These are phyloP conservation scores for Drosophila percnosoma DNA, from an alignment of 2,888 invertebrate species.

Conservation along the genomic window DNA sequence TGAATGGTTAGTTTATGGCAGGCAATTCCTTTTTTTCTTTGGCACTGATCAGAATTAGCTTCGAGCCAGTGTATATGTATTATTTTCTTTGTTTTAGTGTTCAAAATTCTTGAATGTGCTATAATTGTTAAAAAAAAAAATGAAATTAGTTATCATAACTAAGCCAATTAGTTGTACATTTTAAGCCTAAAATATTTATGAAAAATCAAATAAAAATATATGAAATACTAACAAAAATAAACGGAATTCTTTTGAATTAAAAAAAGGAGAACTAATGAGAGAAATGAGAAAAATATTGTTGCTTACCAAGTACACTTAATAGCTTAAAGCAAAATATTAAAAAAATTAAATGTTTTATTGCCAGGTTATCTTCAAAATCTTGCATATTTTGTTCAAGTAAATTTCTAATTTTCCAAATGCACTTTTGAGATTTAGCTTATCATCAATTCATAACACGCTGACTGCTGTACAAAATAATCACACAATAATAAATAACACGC, in stretches of 20 bases:
- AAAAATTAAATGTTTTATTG: not conserved
- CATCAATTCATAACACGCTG: conserved; percentile 12
- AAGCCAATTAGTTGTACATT: conserved; percentile 76
- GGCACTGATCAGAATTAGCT: too few species aligned
- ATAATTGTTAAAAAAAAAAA: conserved; percentile 81
- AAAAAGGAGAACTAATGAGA: not conserved
- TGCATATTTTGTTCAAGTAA: not conserved
- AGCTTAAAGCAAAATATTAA: not conserved
- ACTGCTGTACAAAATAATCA: conserved; percentile 25
- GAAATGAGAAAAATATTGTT: not conserved
- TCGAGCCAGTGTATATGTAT: too few species aligned
- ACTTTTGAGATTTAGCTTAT: not conserved
- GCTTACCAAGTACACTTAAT: not conserved
- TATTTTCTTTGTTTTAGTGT: conserved; percentile 39
- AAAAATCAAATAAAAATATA: conserved; percentile 74
- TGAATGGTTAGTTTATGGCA: too few species aligned
- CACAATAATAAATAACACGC: conserved; percentile 27
- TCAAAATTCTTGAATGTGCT: conserved; percentile 75
- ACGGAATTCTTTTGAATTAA: not conserved
- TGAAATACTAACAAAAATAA: conserved; percentile 56
- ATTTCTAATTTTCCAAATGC: not conserved
- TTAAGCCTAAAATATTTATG: conserved; percentile 76
- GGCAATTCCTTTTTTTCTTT: too few species aligned
- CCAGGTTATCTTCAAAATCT: too few species aligned
- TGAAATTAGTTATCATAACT: conserved; percentile 65